phyloP scores from a whole-genome alignment of 2,797 vertebrate species.

The Aeoliscus strigatus region DNA sequence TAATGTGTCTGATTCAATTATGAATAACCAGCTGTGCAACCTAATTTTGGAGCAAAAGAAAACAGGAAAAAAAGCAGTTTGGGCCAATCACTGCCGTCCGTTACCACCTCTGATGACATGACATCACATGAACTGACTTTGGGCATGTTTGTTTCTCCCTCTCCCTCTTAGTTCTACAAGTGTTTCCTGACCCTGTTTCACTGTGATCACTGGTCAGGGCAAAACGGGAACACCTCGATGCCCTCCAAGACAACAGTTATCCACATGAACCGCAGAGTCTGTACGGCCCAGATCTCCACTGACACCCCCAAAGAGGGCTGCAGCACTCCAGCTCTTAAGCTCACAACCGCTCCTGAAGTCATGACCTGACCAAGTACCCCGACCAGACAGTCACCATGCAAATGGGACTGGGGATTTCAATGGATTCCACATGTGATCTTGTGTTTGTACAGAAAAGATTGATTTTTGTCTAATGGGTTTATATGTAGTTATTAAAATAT shows the following conservation, averaged over 20 bases:
- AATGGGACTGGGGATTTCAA: constrained; percentile 7
- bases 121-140: no score
- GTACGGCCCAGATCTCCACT: constrained; percentile 56
- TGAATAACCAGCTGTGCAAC: not conserved
- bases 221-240: constrained; percentile 56
- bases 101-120: no score
- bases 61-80: not conserved
- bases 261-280: constrained; percentile 67
- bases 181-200: constrained; percentile 80
- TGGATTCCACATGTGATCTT: constrained; percentile 23
- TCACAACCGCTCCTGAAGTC: constrained; percentile 27
- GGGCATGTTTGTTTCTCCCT: no score
- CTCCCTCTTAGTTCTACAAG: constrained; percentile 76
- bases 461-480: not conserved
- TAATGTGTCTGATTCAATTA: not conserved
- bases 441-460: constrained; percentile 19
- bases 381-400: not conserved
- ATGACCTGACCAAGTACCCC: constrained; percentile 16
- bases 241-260: constrained; percentile 73
- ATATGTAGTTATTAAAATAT: not conserved
- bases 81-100: no score
- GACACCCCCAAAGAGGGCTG: constrained; percentile 37
- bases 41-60: not conserved
- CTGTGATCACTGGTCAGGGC: constrained; percentile 53
- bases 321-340: constrained; percentile 26